These are phyloP conservation scores for Circaetus cinerascens DNA, from an alignment of 2,113 vertebrate genomes.

Conservation along the genomic window DNA sequence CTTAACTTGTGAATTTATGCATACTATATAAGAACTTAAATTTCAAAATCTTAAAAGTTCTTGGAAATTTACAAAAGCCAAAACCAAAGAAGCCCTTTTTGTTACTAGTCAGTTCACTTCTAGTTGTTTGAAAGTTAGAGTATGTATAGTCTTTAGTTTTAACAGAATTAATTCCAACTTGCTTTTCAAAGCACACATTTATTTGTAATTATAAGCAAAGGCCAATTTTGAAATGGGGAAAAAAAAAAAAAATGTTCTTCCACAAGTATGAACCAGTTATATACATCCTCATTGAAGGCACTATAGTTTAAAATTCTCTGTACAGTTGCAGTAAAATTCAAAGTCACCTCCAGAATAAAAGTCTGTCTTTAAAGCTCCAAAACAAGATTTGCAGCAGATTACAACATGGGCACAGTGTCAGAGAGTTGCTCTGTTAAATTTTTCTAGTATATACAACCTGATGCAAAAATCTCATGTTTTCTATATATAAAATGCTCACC, in stretches of 20 bases:
- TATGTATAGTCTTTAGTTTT: slow-evolving; percentile 41
- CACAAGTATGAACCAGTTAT: neutral
- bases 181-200: neutral
- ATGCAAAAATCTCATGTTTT: neutral
- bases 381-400: neutral
- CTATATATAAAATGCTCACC: neutral
- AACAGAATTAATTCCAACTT: neutral
- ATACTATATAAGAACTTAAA: neutral
- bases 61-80: slow-evolving; percentile 15
- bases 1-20: neutral
- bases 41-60: neutral
- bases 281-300: neutral
- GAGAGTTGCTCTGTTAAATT: neutral
- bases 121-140: neutral
- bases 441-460: neutral
- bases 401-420: neutral
- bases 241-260: neutral
- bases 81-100: slow-evolving; percentile 8
- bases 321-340: neutral
- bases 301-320: neutral
- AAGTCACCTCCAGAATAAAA: neutral
- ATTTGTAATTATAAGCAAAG: neutral
- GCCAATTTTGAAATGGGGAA: neutral
- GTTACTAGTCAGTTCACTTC: neutral
- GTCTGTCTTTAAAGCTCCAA: neutral